A percentile compares a stretch with the other conserved stretches of the same genome.
Evolutionary conservation across 2,888 invertebrate species (phyloP).

Genomic region (Idaea biselata): DNA sequence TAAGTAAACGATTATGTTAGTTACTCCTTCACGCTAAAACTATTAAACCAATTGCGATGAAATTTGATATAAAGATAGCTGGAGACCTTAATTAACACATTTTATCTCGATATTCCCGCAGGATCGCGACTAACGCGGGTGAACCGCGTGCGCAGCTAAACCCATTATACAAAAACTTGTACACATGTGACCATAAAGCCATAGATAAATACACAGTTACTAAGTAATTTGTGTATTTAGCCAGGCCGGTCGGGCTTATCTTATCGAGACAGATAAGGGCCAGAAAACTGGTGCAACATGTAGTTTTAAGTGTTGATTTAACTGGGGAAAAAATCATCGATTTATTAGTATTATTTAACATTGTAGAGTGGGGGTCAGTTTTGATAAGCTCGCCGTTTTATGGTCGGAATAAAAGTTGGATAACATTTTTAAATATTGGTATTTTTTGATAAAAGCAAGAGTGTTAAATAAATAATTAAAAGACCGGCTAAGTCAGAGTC

Average conservation of each 20-base stretch:
- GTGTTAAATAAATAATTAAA: too few relatives aligned
- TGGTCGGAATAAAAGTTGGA: background rate
- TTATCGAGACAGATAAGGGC: conserved; percentile 4
- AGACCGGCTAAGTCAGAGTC: too few relatives aligned
- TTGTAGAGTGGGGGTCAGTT: background rate
- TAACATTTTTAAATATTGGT: background rate
- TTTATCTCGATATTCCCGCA: too few relatives aligned
- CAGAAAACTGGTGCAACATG: conserved; percentile 1
- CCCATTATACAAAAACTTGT: background rate
- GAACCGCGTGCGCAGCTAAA: too few relatives aligned
- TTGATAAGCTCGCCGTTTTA: background rate
- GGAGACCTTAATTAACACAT: too few relatives aligned
- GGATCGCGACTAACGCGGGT: too few relatives aligned
- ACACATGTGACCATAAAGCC: background rate
- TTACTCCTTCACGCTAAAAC: too few relatives aligned
- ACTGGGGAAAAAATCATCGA: background rate
- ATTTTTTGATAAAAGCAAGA: too few relatives aligned
- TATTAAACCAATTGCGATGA: too few relatives aligned
- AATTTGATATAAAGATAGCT: too few relatives aligned
- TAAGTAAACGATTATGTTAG: too few relatives aligned
- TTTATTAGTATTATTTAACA: background rate
- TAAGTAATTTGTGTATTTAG: conserved; percentile 5
- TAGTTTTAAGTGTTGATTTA: background rate
- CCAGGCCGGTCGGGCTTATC: conserved; percentile 5
- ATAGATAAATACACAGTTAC: background rate